phyloP scores from a whole-genome alignment of 2,888 invertebrate species.

The Polydrusus tereticollis region DNA sequence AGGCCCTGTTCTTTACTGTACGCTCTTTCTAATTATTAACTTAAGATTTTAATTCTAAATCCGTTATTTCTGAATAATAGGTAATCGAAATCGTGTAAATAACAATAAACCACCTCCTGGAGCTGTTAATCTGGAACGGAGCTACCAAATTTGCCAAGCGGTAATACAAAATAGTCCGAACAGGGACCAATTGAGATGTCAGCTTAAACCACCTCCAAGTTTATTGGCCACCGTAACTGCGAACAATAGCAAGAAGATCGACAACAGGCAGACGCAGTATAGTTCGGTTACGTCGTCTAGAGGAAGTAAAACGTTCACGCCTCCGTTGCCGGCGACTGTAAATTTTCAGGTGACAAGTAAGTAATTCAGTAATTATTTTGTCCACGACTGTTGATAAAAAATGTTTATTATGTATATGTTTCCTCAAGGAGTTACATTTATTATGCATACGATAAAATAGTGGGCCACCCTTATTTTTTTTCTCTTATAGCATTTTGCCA shows the following conservation, averaged over 20 bases:
- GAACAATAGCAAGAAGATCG: constrained; percentile 65
- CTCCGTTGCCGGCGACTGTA: constrained; percentile 62
- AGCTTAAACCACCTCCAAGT: constrained; percentile 88
- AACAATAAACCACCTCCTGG: constrained; percentile 88
- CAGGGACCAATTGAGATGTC: constrained; percentile 86
- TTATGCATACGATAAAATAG: no score
- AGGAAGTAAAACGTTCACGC: constrained; percentile 65
- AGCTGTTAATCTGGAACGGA: constrained; percentile 92
- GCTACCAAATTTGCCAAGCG: constrained; percentile 94
- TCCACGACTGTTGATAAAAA: background rate
- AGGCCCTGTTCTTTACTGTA: no score
- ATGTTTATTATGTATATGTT: no score
- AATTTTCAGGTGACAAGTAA: constrained; percentile 59
- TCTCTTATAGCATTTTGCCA: no score
- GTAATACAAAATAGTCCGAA: constrained; percentile 96
- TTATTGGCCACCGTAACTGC: constrained; percentile 77
- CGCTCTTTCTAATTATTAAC: no score
- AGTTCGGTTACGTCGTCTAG: constrained; percentile 65
- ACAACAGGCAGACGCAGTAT: constrained; percentile 65
- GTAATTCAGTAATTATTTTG: background rate
- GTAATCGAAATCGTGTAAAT: constrained; percentile 63
- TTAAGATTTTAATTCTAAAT: no score
- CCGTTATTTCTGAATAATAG: constrained; percentile 8
- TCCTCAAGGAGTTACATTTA: no score
- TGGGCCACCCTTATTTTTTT: no score